Conservation (phyloP, 1,140 invertebrate species). For the Pseudomyrmex flavicornis region DNA sequence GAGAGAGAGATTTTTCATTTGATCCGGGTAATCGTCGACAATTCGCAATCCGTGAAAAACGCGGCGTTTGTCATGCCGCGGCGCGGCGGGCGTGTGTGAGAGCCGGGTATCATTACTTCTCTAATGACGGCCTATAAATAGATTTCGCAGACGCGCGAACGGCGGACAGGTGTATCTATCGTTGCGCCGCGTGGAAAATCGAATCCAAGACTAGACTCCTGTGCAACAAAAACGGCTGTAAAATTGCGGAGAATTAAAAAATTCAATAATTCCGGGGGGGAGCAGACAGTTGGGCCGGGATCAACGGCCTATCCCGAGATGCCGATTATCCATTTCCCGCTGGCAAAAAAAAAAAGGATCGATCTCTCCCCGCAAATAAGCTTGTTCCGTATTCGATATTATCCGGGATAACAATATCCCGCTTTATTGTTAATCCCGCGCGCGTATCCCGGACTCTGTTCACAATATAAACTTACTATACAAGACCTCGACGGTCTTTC, state of each 20-base stretch:
- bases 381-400: constrained; percentile 4
- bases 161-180: constrained; percentile 13
- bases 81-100: too few species aligned
- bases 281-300: constrained; percentile 6
- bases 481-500: neutral
- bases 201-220: neutral
- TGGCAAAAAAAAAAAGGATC: constrained; percentile 27
- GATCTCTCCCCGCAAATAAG: constrained; percentile 29
- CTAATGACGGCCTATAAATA: constrained; percentile 38
- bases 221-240: constrained; percentile 24
- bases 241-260: constrained; percentile 41
- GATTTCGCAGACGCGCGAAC: neutral
- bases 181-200: neutral
- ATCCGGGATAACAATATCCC: constrained; percentile 5
- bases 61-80: constrained; percentile 3
- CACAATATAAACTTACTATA: constrained; percentile 6
- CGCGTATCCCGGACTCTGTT: neutral
- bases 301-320: constrained; percentile 1
- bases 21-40: neutral
- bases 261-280: constrained; percentile 12
- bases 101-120: constrained; percentile 19
- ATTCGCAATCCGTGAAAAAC: constrained; percentile 25
- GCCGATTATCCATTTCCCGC: constrained; percentile 24
- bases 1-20: constrained; percentile 19
- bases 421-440: neutral